Evolutionary conservation across 2,888 invertebrate species (phyloP).

Genomic region (Protula sp.): DNA sequence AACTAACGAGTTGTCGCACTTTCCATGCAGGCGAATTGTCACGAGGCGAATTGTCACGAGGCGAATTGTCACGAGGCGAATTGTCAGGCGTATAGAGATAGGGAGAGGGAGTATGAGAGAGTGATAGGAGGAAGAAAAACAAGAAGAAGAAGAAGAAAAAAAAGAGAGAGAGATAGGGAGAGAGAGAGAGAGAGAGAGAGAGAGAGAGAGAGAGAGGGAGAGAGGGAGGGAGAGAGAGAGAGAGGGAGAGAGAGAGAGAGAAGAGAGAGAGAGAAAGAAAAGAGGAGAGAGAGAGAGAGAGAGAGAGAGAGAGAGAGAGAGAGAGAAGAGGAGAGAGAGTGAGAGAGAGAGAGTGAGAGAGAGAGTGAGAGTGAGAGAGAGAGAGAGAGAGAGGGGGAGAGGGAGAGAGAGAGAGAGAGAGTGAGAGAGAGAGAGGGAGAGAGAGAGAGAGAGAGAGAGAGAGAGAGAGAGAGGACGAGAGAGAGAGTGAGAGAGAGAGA

Average conservation of each 20-base stretch:
- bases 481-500: no score
- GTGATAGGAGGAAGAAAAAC: no score
- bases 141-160: not conserved
- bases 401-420: no score
- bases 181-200: not conserved
- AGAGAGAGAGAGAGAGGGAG: not conserved
- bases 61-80: no score
- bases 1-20: no score
- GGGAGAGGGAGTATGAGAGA: not conserved
- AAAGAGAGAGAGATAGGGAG: no score
- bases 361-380: not conserved
- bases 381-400: not conserved
- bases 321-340: not conserved
- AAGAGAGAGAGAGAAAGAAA: not conserved
- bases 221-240: not conserved
- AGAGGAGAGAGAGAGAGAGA: not conserved
- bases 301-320: not conserved
- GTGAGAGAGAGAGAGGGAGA: not conserved
- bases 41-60: no score
- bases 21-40: no score
- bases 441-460: not conserved
- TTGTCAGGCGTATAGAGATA: no score
- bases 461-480: no score
- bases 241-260: not conserved
- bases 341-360: not conserved